Conservation (phyloP, 2,113 vertebrate genomes). For the Anolis sagrei region DNA sequence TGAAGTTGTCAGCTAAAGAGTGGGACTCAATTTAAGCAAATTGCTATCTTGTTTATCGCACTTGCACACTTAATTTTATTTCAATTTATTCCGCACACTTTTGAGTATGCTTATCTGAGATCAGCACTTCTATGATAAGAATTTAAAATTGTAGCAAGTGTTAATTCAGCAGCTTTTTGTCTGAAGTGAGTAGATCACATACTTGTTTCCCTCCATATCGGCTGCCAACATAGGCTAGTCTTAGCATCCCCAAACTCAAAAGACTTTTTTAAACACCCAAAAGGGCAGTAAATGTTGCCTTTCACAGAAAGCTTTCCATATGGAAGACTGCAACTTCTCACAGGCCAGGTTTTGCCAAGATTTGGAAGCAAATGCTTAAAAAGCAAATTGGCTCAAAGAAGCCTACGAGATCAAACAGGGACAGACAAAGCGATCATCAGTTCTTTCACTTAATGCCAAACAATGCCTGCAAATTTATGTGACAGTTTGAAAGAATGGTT, state of each 20-base stretch:
- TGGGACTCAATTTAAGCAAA: constrained; percentile 46
- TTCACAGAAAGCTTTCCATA: rapidly evolving
- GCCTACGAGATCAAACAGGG: constrained; percentile 33
- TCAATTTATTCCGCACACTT: constrained; percentile 49
- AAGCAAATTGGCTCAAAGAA: constrained; percentile 39
- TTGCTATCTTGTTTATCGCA: constrained; percentile 43
- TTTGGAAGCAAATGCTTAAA: constrained; percentile 28
- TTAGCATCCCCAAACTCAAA: neutral
- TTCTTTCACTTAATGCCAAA: neutral
- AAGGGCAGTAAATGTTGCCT: neutral
- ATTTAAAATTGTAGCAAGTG: constrained; percentile 9
- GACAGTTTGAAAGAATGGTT: neutral
- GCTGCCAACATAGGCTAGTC: neutral
- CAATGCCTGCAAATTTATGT: constrained; percentile 20
- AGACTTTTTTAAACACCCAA: neutral
- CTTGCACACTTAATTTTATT: constrained; percentile 30
- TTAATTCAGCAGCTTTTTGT: constrained; percentile 1
- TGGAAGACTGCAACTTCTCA: neutral
- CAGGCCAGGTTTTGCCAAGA: neutral
- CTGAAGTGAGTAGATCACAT: neutral
- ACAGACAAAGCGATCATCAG: constrained; percentile 49
- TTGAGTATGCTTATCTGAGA: constrained; percentile 4
- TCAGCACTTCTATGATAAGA: constrained; percentile 2
- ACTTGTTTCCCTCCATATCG: neutral
- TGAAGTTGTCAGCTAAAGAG: constrained; percentile 6